Conservation (phyloP, 2,113 vertebrate genomes). For the Pterocles gutturalis region DNA sequence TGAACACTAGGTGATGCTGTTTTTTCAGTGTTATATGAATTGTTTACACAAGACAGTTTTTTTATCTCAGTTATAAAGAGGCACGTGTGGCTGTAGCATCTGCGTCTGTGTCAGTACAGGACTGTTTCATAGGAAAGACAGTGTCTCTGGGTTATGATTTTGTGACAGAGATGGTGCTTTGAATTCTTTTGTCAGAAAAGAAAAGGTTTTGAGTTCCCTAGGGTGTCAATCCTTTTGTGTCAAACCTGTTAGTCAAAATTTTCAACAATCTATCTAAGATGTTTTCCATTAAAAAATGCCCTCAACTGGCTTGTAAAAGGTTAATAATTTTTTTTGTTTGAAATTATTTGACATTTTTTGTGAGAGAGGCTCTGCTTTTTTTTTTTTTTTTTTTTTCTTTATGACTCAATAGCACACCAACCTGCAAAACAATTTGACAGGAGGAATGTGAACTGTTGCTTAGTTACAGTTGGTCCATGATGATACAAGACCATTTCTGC, state of each 20-base stretch:
- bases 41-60: not conserved
- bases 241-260: not conserved
- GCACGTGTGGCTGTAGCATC: not conserved
- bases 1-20: not conserved
- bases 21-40: not conserved
- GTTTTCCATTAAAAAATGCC: not conserved
- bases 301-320: not conserved
- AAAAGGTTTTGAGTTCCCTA: not conserved
- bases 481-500: not conserved
- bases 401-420: not conserved
- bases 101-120: not conserved
- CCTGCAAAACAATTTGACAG: not conserved
- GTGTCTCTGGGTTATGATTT: not conserved
- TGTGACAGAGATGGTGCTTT: not conserved
- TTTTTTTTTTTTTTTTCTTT: not conserved
- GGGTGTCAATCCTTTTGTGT: not conserved
- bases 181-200: not conserved
- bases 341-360: not conserved
- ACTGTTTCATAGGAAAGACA: not conserved
- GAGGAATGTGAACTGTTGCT: conserved; percentile 5
- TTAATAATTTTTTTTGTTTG: not conserved
- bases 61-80: not conserved
- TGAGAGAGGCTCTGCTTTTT: not conserved
- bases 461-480: not conserved
- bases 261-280: not conserved